Evolutionary conservation across 2,113 vertebrate genomes (phyloP).

Genomic region (Tachysurus vachellii): DNA sequence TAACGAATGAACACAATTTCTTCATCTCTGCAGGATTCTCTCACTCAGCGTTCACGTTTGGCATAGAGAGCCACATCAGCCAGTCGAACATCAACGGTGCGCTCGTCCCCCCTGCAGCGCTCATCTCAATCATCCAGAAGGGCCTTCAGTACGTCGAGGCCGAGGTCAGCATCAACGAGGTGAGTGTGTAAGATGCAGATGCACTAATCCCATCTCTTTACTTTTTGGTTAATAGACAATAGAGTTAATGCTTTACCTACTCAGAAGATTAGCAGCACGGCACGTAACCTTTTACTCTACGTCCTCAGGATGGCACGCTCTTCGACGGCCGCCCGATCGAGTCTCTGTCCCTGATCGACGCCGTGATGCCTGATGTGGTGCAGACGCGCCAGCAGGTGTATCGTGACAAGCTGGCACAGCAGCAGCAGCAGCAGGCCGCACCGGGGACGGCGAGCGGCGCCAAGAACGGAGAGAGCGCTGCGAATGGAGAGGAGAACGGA

Average conservation of each 20-base stretch:
- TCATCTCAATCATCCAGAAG: slow-evolving; percentile 99
- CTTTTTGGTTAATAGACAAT: too few relatives aligned
- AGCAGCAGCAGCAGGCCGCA: slow-evolving; percentile 91
- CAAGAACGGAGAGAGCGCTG: slow-evolving; percentile 95
- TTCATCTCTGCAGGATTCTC: slow-evolving; percentile 83
- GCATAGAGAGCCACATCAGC: slow-evolving; percentile 99
- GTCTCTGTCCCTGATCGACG: slow-evolving; percentile 95
- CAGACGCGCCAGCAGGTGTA: slow-evolving; percentile 97
- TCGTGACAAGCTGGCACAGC: slow-evolving; percentile 94
- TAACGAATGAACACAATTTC: not conserved
- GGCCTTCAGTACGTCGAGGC: slow-evolving; percentile 99
- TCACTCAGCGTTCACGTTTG: slow-evolving; percentile 99
- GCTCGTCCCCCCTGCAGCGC: slow-evolving; percentile 95
- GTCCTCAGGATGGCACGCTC: slow-evolving; percentile 87
- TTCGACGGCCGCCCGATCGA: slow-evolving; percentile 97
- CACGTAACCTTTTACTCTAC: not conserved
- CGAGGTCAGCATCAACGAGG: slow-evolving; percentile 99
- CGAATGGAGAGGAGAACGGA: slow-evolving; percentile 96
- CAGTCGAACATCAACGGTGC: slow-evolving; percentile 99
- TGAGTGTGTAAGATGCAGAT: slow-evolving; percentile 71
- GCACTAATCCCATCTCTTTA: too few relatives aligned
- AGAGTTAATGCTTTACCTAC: not conserved
- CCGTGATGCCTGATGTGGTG: slow-evolving; percentile 97
- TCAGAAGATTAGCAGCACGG: too few relatives aligned
- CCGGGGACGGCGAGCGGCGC: slow-evolving; percentile 73